phyloP scores from a whole-genome alignment of 2,888 invertebrate genomes.

The Mesoligia furuncula region DNA sequence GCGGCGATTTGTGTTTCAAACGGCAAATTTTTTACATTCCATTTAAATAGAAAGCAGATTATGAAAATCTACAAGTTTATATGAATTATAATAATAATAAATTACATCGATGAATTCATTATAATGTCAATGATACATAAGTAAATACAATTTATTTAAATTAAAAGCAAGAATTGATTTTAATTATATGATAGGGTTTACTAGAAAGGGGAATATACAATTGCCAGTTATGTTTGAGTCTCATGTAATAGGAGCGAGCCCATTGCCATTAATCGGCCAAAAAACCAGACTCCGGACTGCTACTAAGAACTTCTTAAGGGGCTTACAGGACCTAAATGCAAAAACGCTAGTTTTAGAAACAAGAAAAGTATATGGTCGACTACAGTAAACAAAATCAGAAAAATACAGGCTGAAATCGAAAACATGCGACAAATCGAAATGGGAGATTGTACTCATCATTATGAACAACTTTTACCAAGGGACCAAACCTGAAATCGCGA shows the following conservation, averaged over 20 bases:
- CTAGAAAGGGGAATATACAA: not conserved
- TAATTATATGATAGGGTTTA: conserved; percentile 25
- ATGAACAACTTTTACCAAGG: no score
- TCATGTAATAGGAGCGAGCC: not conserved
- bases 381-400: no score
- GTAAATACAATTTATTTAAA: conserved; percentile 38
- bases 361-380: no score
- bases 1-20: conserved; percentile 35
- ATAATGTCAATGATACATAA: conserved; percentile 27
- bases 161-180: conserved; percentile 43
- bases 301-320: not conserved
- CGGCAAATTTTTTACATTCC: not conserved
- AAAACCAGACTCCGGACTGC: not conserved
- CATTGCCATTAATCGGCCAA: not conserved
- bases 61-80: conserved; percentile 38
- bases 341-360: no score
- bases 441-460: no score
- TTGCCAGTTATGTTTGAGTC: not conserved
- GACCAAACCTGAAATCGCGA: no score
- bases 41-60: conserved; percentile 34
- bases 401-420: no score
- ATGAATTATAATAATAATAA: conserved; percentile 36
- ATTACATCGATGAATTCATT: conserved; percentile 48
- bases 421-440: no score
- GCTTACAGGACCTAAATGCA: no score